These are phyloP conservation scores for Trachelus stipa DNA, from an alignment of 2,888 invertebrate genomes.

Conservation along the genomic window DNA sequence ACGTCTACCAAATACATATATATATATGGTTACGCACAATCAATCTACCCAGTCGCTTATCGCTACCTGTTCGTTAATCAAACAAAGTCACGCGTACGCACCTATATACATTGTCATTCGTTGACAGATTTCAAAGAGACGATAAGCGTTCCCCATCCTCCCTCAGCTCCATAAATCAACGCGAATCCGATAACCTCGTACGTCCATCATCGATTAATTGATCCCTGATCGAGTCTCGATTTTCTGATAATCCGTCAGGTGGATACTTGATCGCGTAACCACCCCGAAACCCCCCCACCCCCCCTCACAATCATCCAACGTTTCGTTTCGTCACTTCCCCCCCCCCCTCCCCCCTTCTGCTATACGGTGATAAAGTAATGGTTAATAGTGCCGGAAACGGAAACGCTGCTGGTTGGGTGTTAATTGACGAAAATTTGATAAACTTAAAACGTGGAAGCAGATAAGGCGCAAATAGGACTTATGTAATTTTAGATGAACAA, in stretches of 20 bases:
- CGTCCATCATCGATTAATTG: not conserved
- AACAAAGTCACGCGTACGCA: not conserved
- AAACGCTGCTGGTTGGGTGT: not conserved
- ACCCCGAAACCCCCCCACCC: too few species aligned
- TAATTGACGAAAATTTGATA: not conserved
- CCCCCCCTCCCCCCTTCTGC: not conserved
- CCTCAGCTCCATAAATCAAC: not conserved
- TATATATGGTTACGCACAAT: not conserved
- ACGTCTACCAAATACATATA: not conserved
- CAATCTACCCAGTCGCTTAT: not conserved
- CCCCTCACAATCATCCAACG: too few species aligned
- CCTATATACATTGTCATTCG: not conserved
- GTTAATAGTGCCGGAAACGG: not conserved
- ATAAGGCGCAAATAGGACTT: not conserved
- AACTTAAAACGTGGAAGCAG: not conserved
- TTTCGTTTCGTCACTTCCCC: too few species aligned
- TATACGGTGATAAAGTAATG: not conserved
- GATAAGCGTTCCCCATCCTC: not conserved
- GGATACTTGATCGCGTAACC: not conserved
- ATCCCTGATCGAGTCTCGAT: not conserved
- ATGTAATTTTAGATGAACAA: not conserved
- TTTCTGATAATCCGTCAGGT: not conserved
- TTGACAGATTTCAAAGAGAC: not conserved
- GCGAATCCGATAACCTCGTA: not conserved
- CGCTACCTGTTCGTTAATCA: not conserved